A percentile compares a stretch with the other conserved stretches of the same genome.
These are phyloP conservation scores for Chironomus riparius DNA, from an alignment of 2,888 invertebrate species.

Conservation along the genomic window DNA sequence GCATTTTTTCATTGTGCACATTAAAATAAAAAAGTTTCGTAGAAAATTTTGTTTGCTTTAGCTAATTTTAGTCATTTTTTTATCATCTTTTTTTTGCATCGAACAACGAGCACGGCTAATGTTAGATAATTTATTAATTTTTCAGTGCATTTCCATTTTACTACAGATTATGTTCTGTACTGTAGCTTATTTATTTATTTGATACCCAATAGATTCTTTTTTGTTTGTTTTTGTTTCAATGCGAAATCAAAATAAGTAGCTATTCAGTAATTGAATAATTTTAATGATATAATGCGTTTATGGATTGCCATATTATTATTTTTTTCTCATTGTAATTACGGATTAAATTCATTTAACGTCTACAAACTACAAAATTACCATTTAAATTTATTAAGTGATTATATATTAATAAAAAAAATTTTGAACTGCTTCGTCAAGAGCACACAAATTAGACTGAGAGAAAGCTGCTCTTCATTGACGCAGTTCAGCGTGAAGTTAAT, in stretches of 20 bases:
- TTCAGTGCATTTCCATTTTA: slow-evolving; percentile 21
- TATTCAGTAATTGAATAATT: neutral
- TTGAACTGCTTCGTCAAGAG: neutral
- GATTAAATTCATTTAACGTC: slow-evolving; percentile 26
- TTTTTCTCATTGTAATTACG: no score
- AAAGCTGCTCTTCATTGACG: no score
- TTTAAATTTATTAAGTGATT: slow-evolving; percentile 16
- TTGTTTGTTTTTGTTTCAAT: neutral
- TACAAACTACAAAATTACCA: slow-evolving; percentile 10
- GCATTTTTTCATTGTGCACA: slow-evolving; percentile 13
- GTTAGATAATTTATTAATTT: neutral
- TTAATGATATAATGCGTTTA: neutral
- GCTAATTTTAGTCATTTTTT: neutral
- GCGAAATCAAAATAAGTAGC: neutral
- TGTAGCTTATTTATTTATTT: neutral
- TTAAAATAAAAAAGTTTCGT: neutral
- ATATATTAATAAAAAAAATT: neutral
- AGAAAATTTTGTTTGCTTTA: neutral
- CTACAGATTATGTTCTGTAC: neutral
- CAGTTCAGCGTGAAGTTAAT: no score
- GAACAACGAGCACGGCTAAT: neutral
- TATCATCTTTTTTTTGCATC: neutral
- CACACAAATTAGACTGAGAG: neutral
- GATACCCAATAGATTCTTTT: neutral
- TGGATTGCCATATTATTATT: neutral